Conservation (phyloP, 2,888 invertebrate species). For the Lampropteryx suffumata region DNA sequence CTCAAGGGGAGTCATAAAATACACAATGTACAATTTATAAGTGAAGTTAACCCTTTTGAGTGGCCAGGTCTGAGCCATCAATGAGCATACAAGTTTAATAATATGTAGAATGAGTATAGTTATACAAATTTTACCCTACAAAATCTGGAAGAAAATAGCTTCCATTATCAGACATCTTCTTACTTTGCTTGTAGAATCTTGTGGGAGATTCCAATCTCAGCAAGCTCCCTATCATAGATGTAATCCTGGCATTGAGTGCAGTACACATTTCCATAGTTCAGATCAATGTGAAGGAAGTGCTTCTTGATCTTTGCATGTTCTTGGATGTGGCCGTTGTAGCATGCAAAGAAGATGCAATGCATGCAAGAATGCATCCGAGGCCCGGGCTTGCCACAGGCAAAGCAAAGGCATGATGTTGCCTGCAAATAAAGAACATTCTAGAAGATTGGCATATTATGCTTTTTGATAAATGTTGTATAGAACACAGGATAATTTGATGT, state of each 20-base stretch:
- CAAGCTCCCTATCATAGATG: constrained; percentile 91
- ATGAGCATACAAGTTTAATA: too few species aligned
- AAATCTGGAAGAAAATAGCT: neutral
- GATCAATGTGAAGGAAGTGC: constrained; percentile 93
- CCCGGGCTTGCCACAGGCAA: constrained; percentile 90
- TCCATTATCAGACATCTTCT: constrained; percentile 32
- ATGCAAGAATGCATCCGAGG: constrained; percentile 93
- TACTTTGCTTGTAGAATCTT: constrained; percentile 82
- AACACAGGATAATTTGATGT: too few species aligned
- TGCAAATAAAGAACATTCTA: constrained; percentile 53
- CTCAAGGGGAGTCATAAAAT: too few species aligned
- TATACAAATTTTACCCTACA: too few species aligned
- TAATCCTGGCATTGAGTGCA: constrained; percentile 96
- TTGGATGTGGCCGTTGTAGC: constrained; percentile 93
- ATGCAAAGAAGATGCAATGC: constrained; percentile 97
- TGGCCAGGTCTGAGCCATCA: too few species aligned
- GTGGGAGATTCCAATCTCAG: constrained; percentile 80
- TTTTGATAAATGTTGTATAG: too few species aligned
- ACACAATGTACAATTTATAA: too few species aligned
- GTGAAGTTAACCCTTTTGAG: too few species aligned
- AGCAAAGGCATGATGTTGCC: constrained; percentile 92
- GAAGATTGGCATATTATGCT: too few species aligned
- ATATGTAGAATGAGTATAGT: too few species aligned
- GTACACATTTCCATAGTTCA: constrained; percentile 93
- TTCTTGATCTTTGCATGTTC: constrained; percentile 92